Percentiles rank a stretch among this genome's conserved stretches.
These are phyloP conservation scores for Rhopalosiphum nymphaeae DNA, from an alignment of 2,888 invertebrate genomes.

Conservation along the genomic window DNA sequence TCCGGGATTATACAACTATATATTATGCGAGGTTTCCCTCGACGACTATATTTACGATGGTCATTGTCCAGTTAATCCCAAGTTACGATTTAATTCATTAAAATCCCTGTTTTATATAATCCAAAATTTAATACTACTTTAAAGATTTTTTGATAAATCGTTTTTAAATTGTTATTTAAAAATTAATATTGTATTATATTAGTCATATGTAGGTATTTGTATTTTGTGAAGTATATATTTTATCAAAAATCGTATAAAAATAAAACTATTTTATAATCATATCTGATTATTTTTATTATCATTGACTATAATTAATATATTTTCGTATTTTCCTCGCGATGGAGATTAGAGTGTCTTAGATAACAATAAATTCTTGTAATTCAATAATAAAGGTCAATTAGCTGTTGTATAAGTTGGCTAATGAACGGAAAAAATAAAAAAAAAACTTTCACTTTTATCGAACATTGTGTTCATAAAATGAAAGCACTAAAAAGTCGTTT, in stretches of 20 bases:
- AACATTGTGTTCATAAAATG: constrained; percentile 10
- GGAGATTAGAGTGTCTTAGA: background rate
- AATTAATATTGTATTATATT: background rate
- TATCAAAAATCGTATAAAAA: background rate
- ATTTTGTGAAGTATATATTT: background rate
- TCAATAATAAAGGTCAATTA: constrained; percentile 35
- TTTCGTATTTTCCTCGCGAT: background rate
- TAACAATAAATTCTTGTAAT: background rate
- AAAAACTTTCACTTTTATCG: constrained; percentile 28
- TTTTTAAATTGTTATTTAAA: constrained; percentile 3
- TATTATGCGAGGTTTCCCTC: background rate
- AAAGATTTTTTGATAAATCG: background rate
- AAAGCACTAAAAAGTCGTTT: constrained; percentile 35
- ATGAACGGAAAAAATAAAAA: background rate
- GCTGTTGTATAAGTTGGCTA: background rate
- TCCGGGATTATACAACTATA: background rate
- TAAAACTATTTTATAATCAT: background rate
- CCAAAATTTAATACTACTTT: background rate
- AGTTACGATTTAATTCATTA: constrained; percentile 1
- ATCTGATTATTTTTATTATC: background rate
- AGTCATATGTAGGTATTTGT: too few relatives aligned
- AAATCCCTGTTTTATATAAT: background rate
- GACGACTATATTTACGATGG: background rate
- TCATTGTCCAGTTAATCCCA: constrained; percentile 25
- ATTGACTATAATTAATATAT: background rate